Evolutionary conservation across 1,140 invertebrate genomes (phyloP).

Genomic region (Aphelinus certus): DNA sequence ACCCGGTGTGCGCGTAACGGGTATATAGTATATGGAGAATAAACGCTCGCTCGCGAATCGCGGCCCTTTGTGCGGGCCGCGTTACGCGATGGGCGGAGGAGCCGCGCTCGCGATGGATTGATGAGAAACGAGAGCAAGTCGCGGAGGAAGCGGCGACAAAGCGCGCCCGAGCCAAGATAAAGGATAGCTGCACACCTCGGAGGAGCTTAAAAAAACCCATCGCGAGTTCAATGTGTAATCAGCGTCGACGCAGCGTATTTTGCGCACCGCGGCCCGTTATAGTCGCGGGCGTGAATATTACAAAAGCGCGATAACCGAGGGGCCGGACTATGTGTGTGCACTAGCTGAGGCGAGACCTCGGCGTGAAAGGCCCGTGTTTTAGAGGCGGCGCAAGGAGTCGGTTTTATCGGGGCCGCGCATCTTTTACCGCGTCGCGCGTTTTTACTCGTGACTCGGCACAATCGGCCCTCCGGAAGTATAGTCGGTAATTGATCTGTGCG

Average conservation of each 20-base stretch:
- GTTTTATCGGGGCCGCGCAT: slow-evolving; percentile 8
- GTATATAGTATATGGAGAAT: too few relatives aligned
- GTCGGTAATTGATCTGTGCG: slow-evolving; percentile 33
- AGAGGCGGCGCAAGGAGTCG: not conserved
- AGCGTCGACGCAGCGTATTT: slow-evolving; percentile 34
- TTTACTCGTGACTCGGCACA: slow-evolving; percentile 28
- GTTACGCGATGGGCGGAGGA: too few relatives aligned
- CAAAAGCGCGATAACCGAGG: not conserved
- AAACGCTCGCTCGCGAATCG: too few relatives aligned
- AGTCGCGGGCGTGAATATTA: not conserved
- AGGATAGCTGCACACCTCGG: not conserved
- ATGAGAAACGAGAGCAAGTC: not conserved
- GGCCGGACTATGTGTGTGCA: too few relatives aligned
- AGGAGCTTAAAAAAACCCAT: not conserved
- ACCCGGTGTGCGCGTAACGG: too few relatives aligned
- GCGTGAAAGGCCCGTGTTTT: too few relatives aligned
- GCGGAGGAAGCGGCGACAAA: slow-evolving; percentile 5
- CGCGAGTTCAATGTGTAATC: slow-evolving; percentile 27
- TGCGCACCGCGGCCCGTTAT: slow-evolving; percentile 12
- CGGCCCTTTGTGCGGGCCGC: not conserved
- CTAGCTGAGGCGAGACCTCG: too few relatives aligned
- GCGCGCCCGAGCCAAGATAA: not conserved
- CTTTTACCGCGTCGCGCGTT: slow-evolving; percentile 19
- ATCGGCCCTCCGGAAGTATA: slow-evolving; percentile 20
- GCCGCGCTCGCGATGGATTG: not conserved